Conservation (phyloP, 2,113 vertebrate species). For the Alligator sinensis region DNA sequence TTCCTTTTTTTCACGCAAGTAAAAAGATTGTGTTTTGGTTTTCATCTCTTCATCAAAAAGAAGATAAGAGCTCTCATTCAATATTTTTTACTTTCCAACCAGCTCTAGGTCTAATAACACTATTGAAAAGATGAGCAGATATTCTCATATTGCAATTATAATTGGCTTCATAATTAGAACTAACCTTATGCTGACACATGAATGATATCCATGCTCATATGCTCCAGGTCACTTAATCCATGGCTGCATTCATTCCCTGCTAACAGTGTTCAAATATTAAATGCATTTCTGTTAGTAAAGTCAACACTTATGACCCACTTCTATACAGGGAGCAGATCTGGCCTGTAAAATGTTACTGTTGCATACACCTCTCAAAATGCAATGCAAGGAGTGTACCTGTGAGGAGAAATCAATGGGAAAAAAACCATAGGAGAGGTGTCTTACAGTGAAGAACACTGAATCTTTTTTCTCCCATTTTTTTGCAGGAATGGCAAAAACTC, state of each 20-base stretch:
- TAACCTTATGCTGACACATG: not conserved
- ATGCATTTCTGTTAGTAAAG: not conserved
- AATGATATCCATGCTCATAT: not conserved
- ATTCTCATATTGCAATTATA: not conserved
- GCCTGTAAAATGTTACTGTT: not conserved
- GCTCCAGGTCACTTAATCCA: no score
- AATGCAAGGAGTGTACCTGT: not conserved
- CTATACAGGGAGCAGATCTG: not conserved
- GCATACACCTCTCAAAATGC: not conserved
- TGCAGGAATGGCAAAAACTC: conserved; percentile 94
- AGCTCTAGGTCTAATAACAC: not conserved
- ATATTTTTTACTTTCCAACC: not conserved
- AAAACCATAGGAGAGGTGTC: not conserved
- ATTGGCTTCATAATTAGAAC: not conserved
- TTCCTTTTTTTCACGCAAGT: not conserved
- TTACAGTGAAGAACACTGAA: not conserved
- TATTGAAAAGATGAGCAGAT: not conserved
- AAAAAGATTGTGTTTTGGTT: not conserved
- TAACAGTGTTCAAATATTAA: not conserved
- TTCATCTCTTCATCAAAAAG: not conserved
- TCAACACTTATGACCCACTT: not conserved
- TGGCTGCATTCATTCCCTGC: not conserved
- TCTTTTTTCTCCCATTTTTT: conserved; percentile 21
- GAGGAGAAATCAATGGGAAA: not conserved
- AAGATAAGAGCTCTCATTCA: not conserved